Conservation (phyloP, 1,140 invertebrate genomes). For the Drosophila pandora region DNA sequence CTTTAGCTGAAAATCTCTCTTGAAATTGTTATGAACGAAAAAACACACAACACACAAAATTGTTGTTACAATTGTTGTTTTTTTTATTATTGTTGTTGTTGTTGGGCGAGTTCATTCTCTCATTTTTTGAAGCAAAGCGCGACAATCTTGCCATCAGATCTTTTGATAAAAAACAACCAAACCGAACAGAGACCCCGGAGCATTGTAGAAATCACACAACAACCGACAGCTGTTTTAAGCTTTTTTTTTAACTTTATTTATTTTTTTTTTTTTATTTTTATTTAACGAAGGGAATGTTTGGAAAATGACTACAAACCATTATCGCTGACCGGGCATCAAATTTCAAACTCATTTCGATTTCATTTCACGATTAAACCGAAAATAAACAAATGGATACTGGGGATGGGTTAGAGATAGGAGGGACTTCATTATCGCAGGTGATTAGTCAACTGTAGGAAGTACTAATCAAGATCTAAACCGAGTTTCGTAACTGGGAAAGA, state of each 20-base stretch:
- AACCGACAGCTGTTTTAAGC: slow-evolving; percentile 64
- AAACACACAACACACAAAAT: slow-evolving; percentile 50
- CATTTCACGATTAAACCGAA: slow-evolving; percentile 58
- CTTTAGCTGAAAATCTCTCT: slow-evolving; percentile 75
- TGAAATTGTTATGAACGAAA: slow-evolving; percentile 78
- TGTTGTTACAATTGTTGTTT: slow-evolving; percentile 27
- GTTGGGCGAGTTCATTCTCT: slow-evolving; percentile 63
- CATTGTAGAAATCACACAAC: slow-evolving; percentile 77
- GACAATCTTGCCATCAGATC: slow-evolving; percentile 82
- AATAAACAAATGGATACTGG: slow-evolving; percentile 24
- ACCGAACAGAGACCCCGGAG: slow-evolving; percentile 37
- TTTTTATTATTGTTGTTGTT: slow-evolving; percentile 34
- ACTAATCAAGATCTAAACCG: slow-evolving; percentile 21
- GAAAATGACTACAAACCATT: slow-evolving; percentile 78
- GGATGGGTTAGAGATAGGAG: neutral
- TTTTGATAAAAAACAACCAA: slow-evolving; percentile 68
- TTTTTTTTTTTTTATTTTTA: slow-evolving; percentile 31
- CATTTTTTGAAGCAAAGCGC: slow-evolving; percentile 81
- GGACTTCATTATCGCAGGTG: slow-evolving; percentile 25
- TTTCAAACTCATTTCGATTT: slow-evolving; percentile 68
- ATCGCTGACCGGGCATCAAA: slow-evolving; percentile 63
- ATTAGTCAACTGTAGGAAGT: slow-evolving; percentile 35
- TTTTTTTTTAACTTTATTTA: slow-evolving; percentile 43
- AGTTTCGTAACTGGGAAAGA: too few species aligned
- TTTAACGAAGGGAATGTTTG: slow-evolving; percentile 51